These are phyloP conservation scores for Liparis tanakae DNA, from an alignment of 2,797 vertebrate species.

Conservation along the genomic window DNA sequence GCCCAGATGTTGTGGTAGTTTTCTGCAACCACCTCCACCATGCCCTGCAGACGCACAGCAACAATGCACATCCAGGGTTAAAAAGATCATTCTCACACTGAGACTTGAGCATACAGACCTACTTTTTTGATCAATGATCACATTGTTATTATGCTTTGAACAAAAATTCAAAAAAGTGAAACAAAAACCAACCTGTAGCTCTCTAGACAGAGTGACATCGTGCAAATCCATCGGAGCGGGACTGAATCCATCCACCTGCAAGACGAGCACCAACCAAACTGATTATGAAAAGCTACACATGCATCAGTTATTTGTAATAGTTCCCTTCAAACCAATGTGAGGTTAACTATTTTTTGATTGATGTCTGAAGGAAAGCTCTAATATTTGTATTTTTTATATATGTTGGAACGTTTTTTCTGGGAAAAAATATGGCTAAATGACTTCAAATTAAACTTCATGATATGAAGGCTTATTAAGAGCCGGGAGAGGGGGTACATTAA, in stretches of 20 bases:
- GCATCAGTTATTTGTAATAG: neutral
- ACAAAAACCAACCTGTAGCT: conserved; percentile 89
- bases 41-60: conserved; percentile 81
- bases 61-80: neutral
- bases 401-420: neutral
- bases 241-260: conserved; percentile 89
- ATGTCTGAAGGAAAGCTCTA: neutral
- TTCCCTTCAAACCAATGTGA: neutral
- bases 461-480: neutral
- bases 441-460: neutral
- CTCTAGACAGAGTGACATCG: conserved; percentile 92
- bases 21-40: conserved; percentile 97
- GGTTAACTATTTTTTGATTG: neutral
- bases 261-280: neutral
- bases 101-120: neutral
- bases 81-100: neutral
- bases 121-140: neutral
- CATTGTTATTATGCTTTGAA: neutral
- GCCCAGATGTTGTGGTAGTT: conserved; percentile 99
- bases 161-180: neutral
- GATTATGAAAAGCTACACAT: neutral
- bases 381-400: neutral
- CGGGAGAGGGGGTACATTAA: neutral
- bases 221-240: conserved; percentile 91
- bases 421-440: neutral